These are phyloP conservation scores for Ctena decussata DNA, from an alignment of 2,888 invertebrate species.

Conservation along the genomic window DNA sequence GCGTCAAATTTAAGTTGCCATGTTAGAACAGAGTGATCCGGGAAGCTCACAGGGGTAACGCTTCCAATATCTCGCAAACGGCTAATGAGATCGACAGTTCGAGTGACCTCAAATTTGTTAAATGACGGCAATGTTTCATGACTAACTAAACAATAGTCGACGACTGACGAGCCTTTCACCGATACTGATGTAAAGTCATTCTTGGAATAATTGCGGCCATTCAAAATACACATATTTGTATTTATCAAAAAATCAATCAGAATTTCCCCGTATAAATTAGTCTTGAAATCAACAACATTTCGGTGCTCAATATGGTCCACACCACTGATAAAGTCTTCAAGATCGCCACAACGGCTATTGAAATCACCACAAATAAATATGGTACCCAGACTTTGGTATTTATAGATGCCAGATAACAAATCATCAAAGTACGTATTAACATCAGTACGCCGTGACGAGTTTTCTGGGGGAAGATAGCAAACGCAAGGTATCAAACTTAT, in stretches of 20 bases:
- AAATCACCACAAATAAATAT: slow-evolving; percentile 9
- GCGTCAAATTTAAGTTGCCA: neutral
- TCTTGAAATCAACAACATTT: slow-evolving; percentile 7
- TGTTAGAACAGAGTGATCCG: neutral
- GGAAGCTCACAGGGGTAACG: neutral
- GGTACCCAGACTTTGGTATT: neutral
- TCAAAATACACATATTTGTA: slow-evolving; percentile 9
- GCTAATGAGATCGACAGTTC: neutral
- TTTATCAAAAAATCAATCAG: slow-evolving; percentile 5
- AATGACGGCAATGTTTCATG: neutral
- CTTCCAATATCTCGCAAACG: neutral
- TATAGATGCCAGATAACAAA: neutral
- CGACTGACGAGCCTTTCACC: slow-evolving; percentile 1
- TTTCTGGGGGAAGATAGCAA: slow-evolving; percentile 15
- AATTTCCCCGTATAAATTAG: neutral
- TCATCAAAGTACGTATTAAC: neutral
- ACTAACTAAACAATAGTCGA: too few relatives aligned
- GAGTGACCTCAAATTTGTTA: neutral
- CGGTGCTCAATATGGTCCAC: neutral
- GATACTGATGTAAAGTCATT: slow-evolving; percentile 12
- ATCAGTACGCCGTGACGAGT: neutral
- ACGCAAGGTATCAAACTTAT: slow-evolving; percentile 8
- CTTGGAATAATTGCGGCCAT: neutral
- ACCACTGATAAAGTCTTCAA: slow-evolving; percentile 7
- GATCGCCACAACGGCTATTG: slow-evolving; percentile 1